phyloP scores from a whole-genome alignment of 2,797 vertebrate species.

The Sus cebifrons region DNA sequence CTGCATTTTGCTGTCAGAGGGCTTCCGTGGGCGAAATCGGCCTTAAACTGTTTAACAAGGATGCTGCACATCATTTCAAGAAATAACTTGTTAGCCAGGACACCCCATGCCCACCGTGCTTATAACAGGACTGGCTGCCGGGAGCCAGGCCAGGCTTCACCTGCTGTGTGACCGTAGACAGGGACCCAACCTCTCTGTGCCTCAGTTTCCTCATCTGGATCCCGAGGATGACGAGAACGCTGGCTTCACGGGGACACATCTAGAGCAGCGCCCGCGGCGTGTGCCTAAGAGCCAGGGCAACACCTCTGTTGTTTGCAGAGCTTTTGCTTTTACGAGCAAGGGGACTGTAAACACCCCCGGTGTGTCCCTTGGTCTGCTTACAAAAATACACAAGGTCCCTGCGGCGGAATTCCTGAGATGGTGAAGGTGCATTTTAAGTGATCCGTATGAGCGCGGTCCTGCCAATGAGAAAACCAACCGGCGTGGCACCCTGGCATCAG shows the following conservation, averaged over 20 bases:
- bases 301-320: fast-evolving
- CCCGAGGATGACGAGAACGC: fast-evolving
- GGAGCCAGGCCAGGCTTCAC: fast-evolving
- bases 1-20: not conserved
- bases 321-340: fast-evolving
- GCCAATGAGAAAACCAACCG: fast-evolving
- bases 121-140: fast-evolving
- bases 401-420: fast-evolving
- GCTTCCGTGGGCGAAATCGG: not conserved
- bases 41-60: not conserved
- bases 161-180: not conserved
- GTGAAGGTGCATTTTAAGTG: fast-evolving
- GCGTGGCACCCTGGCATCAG: fast-evolving
- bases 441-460: fast-evolving
- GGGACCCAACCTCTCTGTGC: not conserved
- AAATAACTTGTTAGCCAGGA: fast-evolving
- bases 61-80: fast-evolving
- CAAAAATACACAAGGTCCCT: fast-evolving
- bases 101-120: fast-evolving
- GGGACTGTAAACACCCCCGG: fast-evolving
- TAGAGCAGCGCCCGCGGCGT: fast-evolving
- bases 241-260: fast-evolving
- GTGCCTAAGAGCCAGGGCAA: fast-evolving
- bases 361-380: not conserved
- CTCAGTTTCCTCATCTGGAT: fast-evolving